These are phyloP conservation scores for Catostylus mosaicus DNA, from an alignment of 30 jellyfish, hydroid and myxozoan genomes.

Conservation along the genomic window DNA sequence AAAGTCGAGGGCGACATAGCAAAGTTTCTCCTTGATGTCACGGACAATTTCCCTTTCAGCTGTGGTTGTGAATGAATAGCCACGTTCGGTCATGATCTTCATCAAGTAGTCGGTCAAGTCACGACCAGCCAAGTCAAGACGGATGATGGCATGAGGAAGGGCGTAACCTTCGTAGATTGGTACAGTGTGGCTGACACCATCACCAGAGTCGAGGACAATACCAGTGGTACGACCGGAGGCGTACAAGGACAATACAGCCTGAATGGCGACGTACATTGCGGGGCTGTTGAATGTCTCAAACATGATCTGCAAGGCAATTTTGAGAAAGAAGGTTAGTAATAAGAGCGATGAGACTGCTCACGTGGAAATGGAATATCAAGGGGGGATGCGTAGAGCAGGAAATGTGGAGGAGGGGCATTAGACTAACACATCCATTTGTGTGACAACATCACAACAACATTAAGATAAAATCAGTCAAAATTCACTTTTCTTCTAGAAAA, in stretches of 20 bases:
- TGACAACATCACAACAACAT: too few relatives aligned
- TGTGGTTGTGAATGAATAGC: slow-evolving; percentile 99
- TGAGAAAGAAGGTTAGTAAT: neutral
- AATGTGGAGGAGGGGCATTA: too few relatives aligned
- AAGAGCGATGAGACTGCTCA: too few relatives aligned
- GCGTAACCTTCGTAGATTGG: slow-evolving; percentile 99
- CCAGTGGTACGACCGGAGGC: slow-evolving; percentile 99
- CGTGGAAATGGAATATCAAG: too few relatives aligned
- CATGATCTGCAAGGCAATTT: slow-evolving; percentile 72
- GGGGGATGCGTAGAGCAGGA: too few relatives aligned
- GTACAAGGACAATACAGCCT: slow-evolving; percentile 99
- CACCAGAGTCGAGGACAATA: slow-evolving; percentile 99
- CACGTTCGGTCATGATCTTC: slow-evolving; percentile 99
- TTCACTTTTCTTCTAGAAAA: too few relatives aligned
- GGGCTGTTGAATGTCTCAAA: slow-evolving; percentile 99
- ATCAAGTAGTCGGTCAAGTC: slow-evolving; percentile 99
- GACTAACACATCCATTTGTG: too few relatives aligned
- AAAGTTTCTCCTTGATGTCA: slow-evolving; percentile 99
- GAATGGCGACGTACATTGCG: slow-evolving; percentile 99
- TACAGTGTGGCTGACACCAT: slow-evolving; percentile 99
- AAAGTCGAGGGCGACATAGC: slow-evolving; percentile 99
- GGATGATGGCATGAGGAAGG: slow-evolving; percentile 99
- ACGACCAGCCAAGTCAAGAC: slow-evolving; percentile 99
- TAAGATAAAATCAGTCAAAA: too few relatives aligned
- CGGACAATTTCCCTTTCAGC: slow-evolving; percentile 99